Percentiles rank a stretch among this genome's conserved stretches.
phyloP scores from a whole-genome alignment of 1,140 invertebrate genomes.

The Brachionus rubens region DNA sequence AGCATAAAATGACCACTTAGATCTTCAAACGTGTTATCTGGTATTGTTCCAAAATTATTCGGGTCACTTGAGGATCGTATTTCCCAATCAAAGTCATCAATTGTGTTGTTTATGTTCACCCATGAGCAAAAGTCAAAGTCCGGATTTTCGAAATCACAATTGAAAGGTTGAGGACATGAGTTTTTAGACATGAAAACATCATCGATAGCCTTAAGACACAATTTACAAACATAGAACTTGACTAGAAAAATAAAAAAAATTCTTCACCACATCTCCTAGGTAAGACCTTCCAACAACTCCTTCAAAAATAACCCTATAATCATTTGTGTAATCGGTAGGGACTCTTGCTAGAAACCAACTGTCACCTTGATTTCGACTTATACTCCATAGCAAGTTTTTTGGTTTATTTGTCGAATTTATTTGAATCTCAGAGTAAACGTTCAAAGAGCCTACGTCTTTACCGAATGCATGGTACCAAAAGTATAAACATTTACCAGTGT shows the following conservation, averaged over 20 bases:
- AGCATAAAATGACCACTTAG: constrained; percentile 26
- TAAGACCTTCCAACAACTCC: constrained; percentile 4
- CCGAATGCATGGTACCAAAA: constrained; percentile 54
- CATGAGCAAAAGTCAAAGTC: constrained; percentile 49
- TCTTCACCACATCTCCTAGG: constrained; percentile 20
- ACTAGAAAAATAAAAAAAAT: no score
- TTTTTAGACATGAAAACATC: constrained; percentile 49
- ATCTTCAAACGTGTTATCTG: constrained; percentile 1
- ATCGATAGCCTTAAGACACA: constrained; percentile 24
- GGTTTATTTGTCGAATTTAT: neutral
- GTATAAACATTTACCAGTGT: constrained; percentile 47
- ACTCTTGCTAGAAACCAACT: constrained; percentile 25
- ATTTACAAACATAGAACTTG: no score
- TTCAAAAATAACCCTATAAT: constrained; percentile 35
- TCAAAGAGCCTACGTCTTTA: constrained; percentile 51
- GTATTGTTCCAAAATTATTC: neutral
- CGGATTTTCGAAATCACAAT: constrained; percentile 51
- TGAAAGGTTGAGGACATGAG: constrained; percentile 49
- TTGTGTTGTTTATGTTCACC: constrained; percentile 29
- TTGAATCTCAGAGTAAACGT: constrained; percentile 49
- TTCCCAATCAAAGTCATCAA: constrained; percentile 49
- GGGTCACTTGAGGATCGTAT: neutral
- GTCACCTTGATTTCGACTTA: constrained; percentile 22
- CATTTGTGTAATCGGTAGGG: neutral
- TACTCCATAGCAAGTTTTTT: neutral